Percentiles rank a stretch among this genome's conserved stretches.
Evolutionary conservation across 1,140 invertebrate species (phyloP).

Genomic region (Cydia amplana): DNA sequence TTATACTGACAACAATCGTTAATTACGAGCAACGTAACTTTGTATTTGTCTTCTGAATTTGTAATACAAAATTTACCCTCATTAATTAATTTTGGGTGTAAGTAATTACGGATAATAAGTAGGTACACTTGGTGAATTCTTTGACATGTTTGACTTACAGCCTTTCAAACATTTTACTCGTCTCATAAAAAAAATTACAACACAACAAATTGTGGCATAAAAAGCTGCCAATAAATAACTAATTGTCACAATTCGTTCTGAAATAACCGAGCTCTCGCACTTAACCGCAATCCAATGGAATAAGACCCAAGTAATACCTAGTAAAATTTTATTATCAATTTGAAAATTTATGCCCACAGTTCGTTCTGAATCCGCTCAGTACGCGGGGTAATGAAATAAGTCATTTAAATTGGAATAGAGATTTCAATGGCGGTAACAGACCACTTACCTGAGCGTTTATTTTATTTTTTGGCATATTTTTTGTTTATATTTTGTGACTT

Average conservation of each 20-base stretch:
- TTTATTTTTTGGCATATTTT: too few relatives aligned
- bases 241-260: background rate
- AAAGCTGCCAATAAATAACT: background rate
- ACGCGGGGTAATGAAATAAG: slow-evolving; percentile 75
- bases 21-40: too few relatives aligned
- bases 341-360: slow-evolving; percentile 66
- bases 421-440: slow-evolving; percentile 63
- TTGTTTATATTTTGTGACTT: too few relatives aligned
- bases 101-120: too few relatives aligned
- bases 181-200: background rate
- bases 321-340: slow-evolving; percentile 75
- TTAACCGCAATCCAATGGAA: slow-evolving; percentile 4
- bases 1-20: background rate
- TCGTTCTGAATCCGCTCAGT: slow-evolving; percentile 53
- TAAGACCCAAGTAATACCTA: slow-evolving; percentile 43
- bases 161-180: background rate
- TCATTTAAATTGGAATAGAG: slow-evolving; percentile 78
- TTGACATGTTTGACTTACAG: too few relatives aligned
- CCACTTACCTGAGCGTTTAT: too few relatives aligned
- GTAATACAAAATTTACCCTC: too few relatives aligned
- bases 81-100: too few relatives aligned
- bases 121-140: too few relatives aligned
- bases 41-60: too few relatives aligned
- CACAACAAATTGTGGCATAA: background rate
- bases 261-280: slow-evolving; percentile 1